These are phyloP conservation scores for Eurytemora carolleeae DNA, from an alignment of 1,140 invertebrate genomes.

Conservation along the genomic window DNA sequence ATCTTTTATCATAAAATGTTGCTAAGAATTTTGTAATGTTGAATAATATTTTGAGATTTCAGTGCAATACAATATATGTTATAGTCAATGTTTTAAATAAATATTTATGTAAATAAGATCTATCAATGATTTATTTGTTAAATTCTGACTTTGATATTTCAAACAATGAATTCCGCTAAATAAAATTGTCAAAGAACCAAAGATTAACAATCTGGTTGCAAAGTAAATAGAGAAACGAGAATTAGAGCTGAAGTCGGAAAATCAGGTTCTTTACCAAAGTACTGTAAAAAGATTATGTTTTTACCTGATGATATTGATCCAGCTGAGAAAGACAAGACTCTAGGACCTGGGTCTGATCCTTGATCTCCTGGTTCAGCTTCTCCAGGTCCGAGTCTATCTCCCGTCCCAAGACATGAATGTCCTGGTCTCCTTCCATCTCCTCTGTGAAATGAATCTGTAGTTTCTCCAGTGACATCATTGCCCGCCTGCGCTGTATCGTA, in stretches of 20 bases:
- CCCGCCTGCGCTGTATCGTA: conserved; percentile 70
- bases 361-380: conserved; percentile 38
- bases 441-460: conserved; percentile 69
- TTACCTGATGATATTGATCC: conserved; percentile 58
- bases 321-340: conserved; percentile 60
- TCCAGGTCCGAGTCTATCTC: conserved; percentile 46
- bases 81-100: too few relatives aligned
- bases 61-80: too few relatives aligned
- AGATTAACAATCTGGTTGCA: too few relatives aligned
- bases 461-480: conserved; percentile 74
- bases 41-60: too few relatives aligned
- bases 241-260: neutral
- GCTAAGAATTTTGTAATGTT: too few relatives aligned
- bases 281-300: neutral
- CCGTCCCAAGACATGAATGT: conserved; percentile 46
- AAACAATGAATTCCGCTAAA: neutral
- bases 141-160: neutral
- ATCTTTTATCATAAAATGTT: too few relatives aligned
- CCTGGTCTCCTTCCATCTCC: conserved; percentile 52
- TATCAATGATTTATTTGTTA: neutral
- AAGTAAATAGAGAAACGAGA: too few relatives aligned
- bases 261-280: neutral
- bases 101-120: conserved; percentile 8
- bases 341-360: conserved; percentile 45
- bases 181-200: neutral